These are phyloP conservation scores for Luperina nickerlii DNA, from an alignment of 2,888 invertebrate genomes.

Conservation along the genomic window DNA sequence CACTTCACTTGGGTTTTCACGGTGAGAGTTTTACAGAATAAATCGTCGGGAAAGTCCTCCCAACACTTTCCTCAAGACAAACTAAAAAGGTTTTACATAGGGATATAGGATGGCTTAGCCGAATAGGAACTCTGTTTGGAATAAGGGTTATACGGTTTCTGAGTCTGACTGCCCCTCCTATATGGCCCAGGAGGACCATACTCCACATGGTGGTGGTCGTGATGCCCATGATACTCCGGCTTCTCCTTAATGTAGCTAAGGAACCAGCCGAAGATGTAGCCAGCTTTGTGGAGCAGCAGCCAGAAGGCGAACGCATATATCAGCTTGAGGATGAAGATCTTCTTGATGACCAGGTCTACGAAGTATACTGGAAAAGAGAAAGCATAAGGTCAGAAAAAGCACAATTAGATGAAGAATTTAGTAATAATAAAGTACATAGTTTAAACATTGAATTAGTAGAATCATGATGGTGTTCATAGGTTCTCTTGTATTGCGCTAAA, in stretches of 20 bases:
- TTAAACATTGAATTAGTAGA: not conserved
- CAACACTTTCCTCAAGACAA: not conserved
- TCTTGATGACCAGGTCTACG: slow-evolving; percentile 84
- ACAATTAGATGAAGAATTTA: not conserved
- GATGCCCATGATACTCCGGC: slow-evolving; percentile 72
- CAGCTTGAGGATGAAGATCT: slow-evolving; percentile 85
- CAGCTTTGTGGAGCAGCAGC: slow-evolving; percentile 86
- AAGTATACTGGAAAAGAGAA: slow-evolving; percentile 80
- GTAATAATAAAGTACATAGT: not conserved
- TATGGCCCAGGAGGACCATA: slow-evolving; percentile 69
- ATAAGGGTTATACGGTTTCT: slow-evolving; percentile 59
- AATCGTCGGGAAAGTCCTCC: not conserved
- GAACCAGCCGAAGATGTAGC: slow-evolving; percentile 87
- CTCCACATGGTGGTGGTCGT: slow-evolving; percentile 70
- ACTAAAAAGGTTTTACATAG: slow-evolving; percentile 37
- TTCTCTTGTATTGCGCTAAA: too few relatives aligned
- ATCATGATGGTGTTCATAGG: not conserved
- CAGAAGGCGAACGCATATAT: slow-evolving; percentile 86
- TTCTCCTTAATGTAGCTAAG: slow-evolving; percentile 84
- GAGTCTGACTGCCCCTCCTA: slow-evolving; percentile 55
- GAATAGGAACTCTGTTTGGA: slow-evolving; percentile 47
- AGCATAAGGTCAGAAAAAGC: not conserved
- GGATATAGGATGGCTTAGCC: slow-evolving; percentile 19
- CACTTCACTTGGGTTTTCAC: not conserved
- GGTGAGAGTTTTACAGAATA: not conserved